Base-by-base conservation (phyloP, 92 coral and sea anemone genomes). In the Siderastrea radians region DNA sequence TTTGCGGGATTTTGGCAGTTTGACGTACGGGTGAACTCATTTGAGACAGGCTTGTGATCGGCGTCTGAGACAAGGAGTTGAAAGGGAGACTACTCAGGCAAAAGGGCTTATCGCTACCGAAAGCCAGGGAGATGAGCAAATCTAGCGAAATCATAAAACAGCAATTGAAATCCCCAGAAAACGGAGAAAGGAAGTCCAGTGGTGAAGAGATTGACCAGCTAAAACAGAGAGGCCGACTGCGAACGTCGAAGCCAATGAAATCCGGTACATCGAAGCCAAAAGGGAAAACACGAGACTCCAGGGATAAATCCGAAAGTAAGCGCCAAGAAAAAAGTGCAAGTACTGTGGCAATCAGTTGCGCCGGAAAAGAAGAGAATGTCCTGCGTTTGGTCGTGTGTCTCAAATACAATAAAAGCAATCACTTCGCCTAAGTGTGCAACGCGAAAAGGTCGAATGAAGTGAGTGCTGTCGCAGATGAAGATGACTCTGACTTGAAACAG, bases 1-100 rank as follows among this genome's bases (percentile, higher is more conserved):
- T 19, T 72, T 86, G 17, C 87, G 89, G 65, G 43, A 87, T 17
- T 91, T 87, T 63, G 89, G 65, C n/a, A 4, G 68, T 61, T 88
- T 13, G 62, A 80, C n/a, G n/a, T n/a, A n/a, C n/a, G 9, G 86
- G 82, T 15, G 77, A 81, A 60, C 38, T 81, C 7, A 64, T 81
- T 4, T 53, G 78, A 6, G 83, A 82, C 60, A 64, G 72, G 72
- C 74, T 74, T 44, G 88, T 84, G 47, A 63, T 84, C 5, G 75
- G 82, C 43, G 69, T 74, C 19, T 59, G 17, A 74, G 88, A 74
- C 19, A 61, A 43, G 54, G 78, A 75, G 47, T 49, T 66, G 17
- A 84, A 84, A 63, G 81, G 78, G 68, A 55, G 53, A 71, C 38
- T n/a, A n/a, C 81, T 80, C 49, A 61, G 69, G 57, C 76, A 86